phyloP scores from a whole-genome alignment of 1,140 invertebrate genomes.

The Trichogramma pretiosum region DNA sequence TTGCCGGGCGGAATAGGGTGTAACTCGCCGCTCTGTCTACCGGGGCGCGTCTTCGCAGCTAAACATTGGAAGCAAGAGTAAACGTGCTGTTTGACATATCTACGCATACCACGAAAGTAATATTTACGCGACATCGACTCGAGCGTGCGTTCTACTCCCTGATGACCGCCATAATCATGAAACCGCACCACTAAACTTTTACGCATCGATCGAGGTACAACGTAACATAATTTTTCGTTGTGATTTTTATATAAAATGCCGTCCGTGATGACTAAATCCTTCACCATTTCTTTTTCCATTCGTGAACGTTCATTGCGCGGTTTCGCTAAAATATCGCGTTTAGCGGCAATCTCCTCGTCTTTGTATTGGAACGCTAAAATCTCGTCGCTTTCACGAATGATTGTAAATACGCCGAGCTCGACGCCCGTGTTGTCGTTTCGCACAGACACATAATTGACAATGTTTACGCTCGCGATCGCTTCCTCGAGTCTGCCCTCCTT shows the following conservation, averaged over 20 bases:
- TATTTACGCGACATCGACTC: constrained; percentile 4
- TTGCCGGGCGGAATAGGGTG: constrained; percentile 18
- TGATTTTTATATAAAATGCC: constrained; percentile 7
- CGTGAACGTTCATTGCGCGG: background rate
- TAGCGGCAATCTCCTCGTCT: constrained; percentile 1
- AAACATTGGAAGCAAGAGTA: constrained; percentile 11
- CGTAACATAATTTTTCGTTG: constrained; percentile 6
- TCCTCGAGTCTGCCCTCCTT: too few species aligned
- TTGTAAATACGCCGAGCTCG: background rate
- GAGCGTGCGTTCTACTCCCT: constrained; percentile 14
- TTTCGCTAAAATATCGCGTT: constrained; percentile 4
- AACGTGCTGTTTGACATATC: constrained; percentile 9
- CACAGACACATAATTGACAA: background rate
- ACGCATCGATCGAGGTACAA: constrained; percentile 10
- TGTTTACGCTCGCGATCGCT: background rate
- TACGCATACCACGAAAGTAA: constrained; percentile 11
- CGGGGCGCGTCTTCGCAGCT: constrained; percentile 9
- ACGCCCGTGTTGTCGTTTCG: background rate
- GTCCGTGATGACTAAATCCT: background rate
- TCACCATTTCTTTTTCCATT: background rate
- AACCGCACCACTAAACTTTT: constrained; percentile 12
- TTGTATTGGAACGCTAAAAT: too few species aligned
- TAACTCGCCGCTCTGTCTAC: constrained; percentile 13
- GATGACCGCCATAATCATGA: constrained; percentile 16
- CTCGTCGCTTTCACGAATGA: constrained; percentile 1